These are phyloP conservation scores for Melinaea menophilus DNA, from an alignment of 2,888 invertebrate species.

Conservation along the genomic window DNA sequence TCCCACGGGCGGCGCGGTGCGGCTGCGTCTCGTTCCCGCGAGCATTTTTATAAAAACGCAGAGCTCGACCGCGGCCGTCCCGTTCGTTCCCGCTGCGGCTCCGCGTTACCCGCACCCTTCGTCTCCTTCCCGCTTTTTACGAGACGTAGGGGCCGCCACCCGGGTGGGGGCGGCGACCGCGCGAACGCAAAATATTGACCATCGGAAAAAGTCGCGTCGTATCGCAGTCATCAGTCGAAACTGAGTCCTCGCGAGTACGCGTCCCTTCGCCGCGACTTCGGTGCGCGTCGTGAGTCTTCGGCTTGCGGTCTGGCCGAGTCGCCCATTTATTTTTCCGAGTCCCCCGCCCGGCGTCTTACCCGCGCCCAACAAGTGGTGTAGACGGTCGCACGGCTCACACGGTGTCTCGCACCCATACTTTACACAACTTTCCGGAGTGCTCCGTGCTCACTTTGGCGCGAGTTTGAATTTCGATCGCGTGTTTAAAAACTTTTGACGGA, in stretches of 20 bases:
- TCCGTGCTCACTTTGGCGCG: slow-evolving; percentile 60
- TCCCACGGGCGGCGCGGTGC: slow-evolving; percentile 49
- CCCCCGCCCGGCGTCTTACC: slow-evolving; percentile 72
- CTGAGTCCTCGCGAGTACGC: slow-evolving; percentile 72
- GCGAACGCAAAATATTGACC: slow-evolving; percentile 80
- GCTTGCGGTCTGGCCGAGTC: slow-evolving; percentile 68
- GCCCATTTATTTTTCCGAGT: slow-evolving; percentile 66
- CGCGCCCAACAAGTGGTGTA: slow-evolving; percentile 73
- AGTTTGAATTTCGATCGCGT: slow-evolving; percentile 57
- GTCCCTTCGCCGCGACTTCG: slow-evolving; percentile 69
- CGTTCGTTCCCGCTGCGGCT: slow-evolving; percentile 69
- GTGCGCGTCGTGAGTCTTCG: slow-evolving; percentile 73
- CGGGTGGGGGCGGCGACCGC: slow-evolving; percentile 75
- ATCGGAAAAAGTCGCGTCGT: slow-evolving; percentile 79
- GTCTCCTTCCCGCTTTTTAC: slow-evolving; percentile 79
- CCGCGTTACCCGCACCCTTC: slow-evolving; percentile 70
- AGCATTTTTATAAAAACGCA: slow-evolving; percentile 78
- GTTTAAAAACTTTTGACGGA: slow-evolving; percentile 50
- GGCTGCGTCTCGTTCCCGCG: slow-evolving; percentile 63
- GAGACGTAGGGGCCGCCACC: slow-evolving; percentile 75
- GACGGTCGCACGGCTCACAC: slow-evolving; percentile 45
- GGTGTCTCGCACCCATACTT: slow-evolving; percentile 70
- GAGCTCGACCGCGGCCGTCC: slow-evolving; percentile 73
- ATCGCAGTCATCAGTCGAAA: slow-evolving; percentile 79
- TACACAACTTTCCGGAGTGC: slow-evolving; percentile 65